A percentile compares a stretch with the other conserved stretches of the same genome.
Conservation (phyloP, 2,888 invertebrate species). For the Watsonalla cultraria region DNA sequence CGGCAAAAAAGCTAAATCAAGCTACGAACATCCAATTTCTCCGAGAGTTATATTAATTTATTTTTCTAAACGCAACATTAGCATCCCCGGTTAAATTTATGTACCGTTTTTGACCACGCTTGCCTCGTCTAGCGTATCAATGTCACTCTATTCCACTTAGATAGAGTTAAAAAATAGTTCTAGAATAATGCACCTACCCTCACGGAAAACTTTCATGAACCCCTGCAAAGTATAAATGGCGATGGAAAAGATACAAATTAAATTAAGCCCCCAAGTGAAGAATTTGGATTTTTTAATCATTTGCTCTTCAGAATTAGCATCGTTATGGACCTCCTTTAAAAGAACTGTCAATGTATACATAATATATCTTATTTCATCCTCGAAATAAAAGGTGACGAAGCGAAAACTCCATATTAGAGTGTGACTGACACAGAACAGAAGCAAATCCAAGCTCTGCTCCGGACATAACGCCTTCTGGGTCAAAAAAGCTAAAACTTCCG, state of each 20-base stretch:
- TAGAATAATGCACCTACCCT: background rate
- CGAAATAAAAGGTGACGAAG: background rate
- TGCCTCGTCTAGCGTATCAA: too few species aligned
- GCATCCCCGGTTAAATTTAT: too few species aligned
- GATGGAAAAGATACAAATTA: background rate
- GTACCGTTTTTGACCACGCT: too few species aligned
- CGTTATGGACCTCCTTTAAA: background rate
- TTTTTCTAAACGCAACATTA: too few species aligned
- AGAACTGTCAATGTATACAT: background rate
- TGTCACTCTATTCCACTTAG: too few species aligned
- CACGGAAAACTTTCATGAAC: background rate
- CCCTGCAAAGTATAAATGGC: background rate
- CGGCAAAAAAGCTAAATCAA: too few species aligned
- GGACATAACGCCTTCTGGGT: constrained; percentile 17
- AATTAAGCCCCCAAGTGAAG: background rate
- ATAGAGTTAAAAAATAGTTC: too few species aligned
- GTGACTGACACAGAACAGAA: background rate
- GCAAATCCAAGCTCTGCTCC: background rate
- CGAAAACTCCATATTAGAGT: background rate
- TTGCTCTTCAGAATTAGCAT: background rate
- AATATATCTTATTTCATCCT: background rate
- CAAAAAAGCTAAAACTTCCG: background rate
- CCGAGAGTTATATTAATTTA: too few species aligned
- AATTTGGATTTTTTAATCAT: background rate
- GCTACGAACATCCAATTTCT: too few species aligned